Evolutionary conservation across 2,797 vertebrate genomes (phyloP), one percentile per base, ranked within the genome.

Genomic region (Ctenochaetus hawaiiensis): DNA sequence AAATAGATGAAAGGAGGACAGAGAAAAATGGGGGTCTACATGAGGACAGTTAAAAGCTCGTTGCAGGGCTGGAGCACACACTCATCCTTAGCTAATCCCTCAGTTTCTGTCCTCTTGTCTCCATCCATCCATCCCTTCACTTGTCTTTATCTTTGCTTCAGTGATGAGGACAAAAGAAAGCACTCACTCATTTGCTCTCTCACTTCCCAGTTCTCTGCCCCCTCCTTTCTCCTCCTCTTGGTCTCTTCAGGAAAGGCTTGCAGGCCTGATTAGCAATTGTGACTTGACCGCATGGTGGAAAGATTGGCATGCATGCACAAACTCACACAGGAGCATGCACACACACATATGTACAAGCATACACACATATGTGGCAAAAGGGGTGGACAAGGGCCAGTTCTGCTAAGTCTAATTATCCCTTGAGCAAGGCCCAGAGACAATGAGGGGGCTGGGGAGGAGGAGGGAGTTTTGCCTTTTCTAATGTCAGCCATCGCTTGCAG

Each of bases 141-240:
- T 89, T 68, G 53, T 93, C 89, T 94, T 93, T 91, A 92, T 93
- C 92, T 93, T 88, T 91, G 91, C 91, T 91, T 90, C 92, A 91
- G 77, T 88, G 93, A 91, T 90, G 90, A 92, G 89, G 90, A 94
- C 92, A 93, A 93, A 93, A 75, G 67, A 93, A 94, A 92, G 90
- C 91, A 91, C 93, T 94, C 89, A 87, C 90, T 91, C 87, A 83
- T 86, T 87, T 85, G 53, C 87, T 69, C 75, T 62, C 76, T 80
- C 82, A 72, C 74, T 70, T 45, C 58, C 69, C 43, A 63, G 30
- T 37, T 62, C 72, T 51, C 57, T 22, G 18, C 44, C 54, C 77
- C 67, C 64, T 54, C 66, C 51, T 60, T 58, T 72, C 66, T 63
- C 79, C 61, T 67, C 83, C 65, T 77, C 89, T 74, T 79, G 60